These are phyloP conservation scores for Lithophane leautieri DNA, from an alignment of 2,888 invertebrate genomes.

Conservation along the genomic window DNA sequence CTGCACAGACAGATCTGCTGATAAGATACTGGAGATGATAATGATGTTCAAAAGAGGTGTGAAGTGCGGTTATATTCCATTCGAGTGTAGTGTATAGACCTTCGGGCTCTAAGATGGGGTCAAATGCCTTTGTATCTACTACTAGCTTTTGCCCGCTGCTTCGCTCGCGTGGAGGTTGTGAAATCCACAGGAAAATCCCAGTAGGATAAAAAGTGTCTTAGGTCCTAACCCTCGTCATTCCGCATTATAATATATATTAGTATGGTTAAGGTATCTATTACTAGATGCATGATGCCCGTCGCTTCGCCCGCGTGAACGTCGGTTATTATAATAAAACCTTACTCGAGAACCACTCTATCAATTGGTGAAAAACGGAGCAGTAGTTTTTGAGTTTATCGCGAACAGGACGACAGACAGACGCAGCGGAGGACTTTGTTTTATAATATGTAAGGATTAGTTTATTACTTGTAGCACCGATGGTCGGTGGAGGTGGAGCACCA, in stretches of 20 bases:
- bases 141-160: not conserved
- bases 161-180: not conserved
- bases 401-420: no score
- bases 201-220: not conserved
- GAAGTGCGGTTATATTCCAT: conserved; percentile 38
- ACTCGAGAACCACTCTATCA: no score
- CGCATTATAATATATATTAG: not conserved
- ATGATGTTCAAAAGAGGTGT: not conserved
- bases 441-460: no score
- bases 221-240: not conserved
- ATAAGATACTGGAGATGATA: conserved; percentile 40
- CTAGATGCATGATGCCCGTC: no score
- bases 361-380: no score
- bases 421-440: no score
- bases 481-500: not conserved
- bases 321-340: no score
- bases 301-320: no score
- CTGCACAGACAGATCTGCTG: conserved; percentile 19
- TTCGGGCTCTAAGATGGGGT: not conserved
- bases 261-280: not conserved
- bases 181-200: not conserved
- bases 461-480: not conserved
- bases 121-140: not conserved
- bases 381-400: no score
- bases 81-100: not conserved